Evolutionary conservation across 2,888 invertebrate species (phyloP), one percentile per base, ranked within the genome.

Genomic region (Eupithecia insigniata): DNA sequence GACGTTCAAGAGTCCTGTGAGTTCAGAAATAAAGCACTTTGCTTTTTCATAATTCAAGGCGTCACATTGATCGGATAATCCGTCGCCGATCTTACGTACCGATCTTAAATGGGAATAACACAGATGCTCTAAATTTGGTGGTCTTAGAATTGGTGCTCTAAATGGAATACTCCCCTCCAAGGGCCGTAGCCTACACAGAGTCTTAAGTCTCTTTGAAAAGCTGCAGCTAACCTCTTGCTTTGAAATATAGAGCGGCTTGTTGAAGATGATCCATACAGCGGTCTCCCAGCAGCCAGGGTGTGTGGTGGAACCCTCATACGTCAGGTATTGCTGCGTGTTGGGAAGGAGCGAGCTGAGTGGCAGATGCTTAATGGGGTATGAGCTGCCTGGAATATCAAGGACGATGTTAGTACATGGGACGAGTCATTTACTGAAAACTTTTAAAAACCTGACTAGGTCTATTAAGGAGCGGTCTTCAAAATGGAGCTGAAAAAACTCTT

Each of bases 271-370:
- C 99, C 99, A 99, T 74, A 99, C 98, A 55, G 99, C 98, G n/a
- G 99, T 99, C 93, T 99, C 99, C 97, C 99, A 98, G 92, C 99
- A 99, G 67, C 99, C 98, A 12, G 99, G 99, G 92, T 98, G 98
- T 71, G 99, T 99, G 81, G 99, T 97, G 80, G 99, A 99, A 32
- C 99, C 99, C 89, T 99, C 99, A 91, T 99, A 99, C 39, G 99
- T 99, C 95, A 99, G 97, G 94, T 98, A 99, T 89, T 98, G 97
- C 83, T 97, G 96, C 62, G 98, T 99, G 87, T 97, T 97, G 77
- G 99, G 99, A 83, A 99, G 95, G 71, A 99, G 94, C 71, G 97
- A 97, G 83, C 97, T 96, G 81, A 99, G 95, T 36, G 98, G 98
- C 84, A 99, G 95, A 87, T 98, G 97, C 84, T 97, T 96, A 87